Evolutionary conservation across 2,888 invertebrate genomes (phyloP), one percentile per base, ranked within the genome.

Genomic region (Oscheius myriophilus): DNA sequence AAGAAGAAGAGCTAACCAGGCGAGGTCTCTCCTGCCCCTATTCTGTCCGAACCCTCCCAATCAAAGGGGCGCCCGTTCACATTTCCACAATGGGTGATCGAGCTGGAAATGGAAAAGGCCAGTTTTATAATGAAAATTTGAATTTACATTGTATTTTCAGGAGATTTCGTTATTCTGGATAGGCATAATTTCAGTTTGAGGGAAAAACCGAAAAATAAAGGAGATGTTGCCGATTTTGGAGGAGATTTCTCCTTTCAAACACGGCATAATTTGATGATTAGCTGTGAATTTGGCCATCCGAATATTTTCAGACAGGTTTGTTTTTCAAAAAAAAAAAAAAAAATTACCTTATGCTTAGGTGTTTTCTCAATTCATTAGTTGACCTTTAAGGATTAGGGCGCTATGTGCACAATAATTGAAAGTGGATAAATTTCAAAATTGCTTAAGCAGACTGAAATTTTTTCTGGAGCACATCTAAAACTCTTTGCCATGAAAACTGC

Each of bases 231-330:
- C 14, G 49, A 52, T 6, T 76, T 78, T 42, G 83, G 83, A 11
- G 83, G 83, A 6, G 75, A 77, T 21, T 76, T 83, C 41, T 73
- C 75, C 0, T 66, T 81, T n/a, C 75, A 97, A 86, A 95, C 96
- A 0, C 91, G 93, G 81, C 93, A 92, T 84, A 93, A 97, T 87
- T 91, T 93, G 0, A 92, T 97, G 91, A 90, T 95, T 26, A 91
- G 95, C n/a, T 90, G 92, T 0, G 96, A 96, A 89, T 97, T 95
- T 95, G 95, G 93, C 0, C 91, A 92, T 0, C 96, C 96, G 0
- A 92, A 71, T 14, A 33, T 72, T 41, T 70, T 80, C 26, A 62
- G 72, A n/a, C 63, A 72, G 43, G 77, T 76, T 33, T 6, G 33
- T n/a, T n/a, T n/a, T n/a, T n/a, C n/a, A n/a, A n/a, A n/a, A n/a